Percentiles rank a stretch among this genome's conserved stretches.
Evolutionary conservation across 2,113 vertebrate genomes (phyloP).

Genomic region (Aptenodytes patagonicus): DNA sequence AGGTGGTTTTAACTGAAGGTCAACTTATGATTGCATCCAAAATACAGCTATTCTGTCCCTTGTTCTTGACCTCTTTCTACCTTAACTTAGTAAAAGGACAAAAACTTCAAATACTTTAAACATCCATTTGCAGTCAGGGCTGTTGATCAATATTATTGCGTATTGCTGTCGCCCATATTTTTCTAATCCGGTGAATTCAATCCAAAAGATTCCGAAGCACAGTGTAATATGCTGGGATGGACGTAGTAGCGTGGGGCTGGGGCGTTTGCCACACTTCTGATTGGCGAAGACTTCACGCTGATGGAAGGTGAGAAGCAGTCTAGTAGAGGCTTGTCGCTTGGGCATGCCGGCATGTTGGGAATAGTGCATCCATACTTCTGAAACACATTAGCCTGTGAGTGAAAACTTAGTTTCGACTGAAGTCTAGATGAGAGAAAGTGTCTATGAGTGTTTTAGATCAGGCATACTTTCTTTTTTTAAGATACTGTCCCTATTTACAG

Average conservation of each 20-base stretch:
- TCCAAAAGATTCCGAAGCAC: background rate
- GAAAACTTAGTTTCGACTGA: background rate
- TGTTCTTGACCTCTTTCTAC: background rate
- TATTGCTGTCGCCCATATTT: background rate
- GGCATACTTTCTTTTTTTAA: background rate
- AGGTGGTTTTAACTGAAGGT: background rate
- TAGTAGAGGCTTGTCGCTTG: background rate
- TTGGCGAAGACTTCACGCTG: background rate
- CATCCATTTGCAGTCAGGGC: background rate
- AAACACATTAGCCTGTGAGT: background rate
- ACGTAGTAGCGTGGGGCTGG: background rate
- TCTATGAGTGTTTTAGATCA: background rate
- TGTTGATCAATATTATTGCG: background rate
- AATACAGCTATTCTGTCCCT: background rate
- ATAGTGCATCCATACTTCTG: background rate
- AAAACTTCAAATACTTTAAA: background rate
- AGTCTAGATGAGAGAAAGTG: background rate
- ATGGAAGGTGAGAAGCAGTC: background rate
- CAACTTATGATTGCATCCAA: rapidly evolving
- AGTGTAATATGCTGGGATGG: background rate
- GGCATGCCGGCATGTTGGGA: background rate
- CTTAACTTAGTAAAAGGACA: background rate
- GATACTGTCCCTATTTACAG: background rate
- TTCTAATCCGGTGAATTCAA: background rate
- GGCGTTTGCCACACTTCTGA: background rate